Evolutionary conservation across 2,888 invertebrate species (phyloP), one percentile per base, ranked within the genome.

Genomic region (Protodeltote pygarga): DNA sequence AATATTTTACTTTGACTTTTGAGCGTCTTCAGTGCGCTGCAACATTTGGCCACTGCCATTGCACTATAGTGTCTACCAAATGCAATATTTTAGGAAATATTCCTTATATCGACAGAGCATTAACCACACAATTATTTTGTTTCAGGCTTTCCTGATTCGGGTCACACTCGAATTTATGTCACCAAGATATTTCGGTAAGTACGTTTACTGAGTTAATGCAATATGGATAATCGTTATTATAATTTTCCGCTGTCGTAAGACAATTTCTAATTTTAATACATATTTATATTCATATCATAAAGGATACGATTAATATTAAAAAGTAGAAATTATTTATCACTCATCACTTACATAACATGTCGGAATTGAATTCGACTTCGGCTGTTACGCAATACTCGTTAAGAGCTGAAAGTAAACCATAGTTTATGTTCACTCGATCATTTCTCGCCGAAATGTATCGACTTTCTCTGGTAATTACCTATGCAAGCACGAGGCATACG

Each of bases 401-500:
- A 77, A 79, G 71, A 83, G 66, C 79, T 75, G 83, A 79, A 82
- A 81, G 74, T 32, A 48, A 70, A 37, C 50, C 33, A 68, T 73
- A 73, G 74, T 75, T 81, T 68, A 76, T 76, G 78, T 66, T 71
- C 78, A 73, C 76, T 83, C 77, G 79, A 87, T 87, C 77, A 87
- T 82, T 83, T 83, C 77, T 78, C 73, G 70, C 76, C 83, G 79
- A 87, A 88, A 87, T 86, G 78, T 83, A 86, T 81, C 75, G 75
- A 86, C 90, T 91, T 91, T 90, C 90, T 81, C 90, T 64, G 52
- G 78, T 83, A 87, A 87, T 87, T 85, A 85, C 81, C 55, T 58
- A 52, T 73, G 76, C 64, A 67, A 74, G 75, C 68, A 54, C 44
- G 63, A 41, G 33, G 40, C 37, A 37, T 35, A 25, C 65, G 63